Evolutionary conservation across 2,797 vertebrate species (phyloP).

Genomic region (Gallirallus australis): DNA sequence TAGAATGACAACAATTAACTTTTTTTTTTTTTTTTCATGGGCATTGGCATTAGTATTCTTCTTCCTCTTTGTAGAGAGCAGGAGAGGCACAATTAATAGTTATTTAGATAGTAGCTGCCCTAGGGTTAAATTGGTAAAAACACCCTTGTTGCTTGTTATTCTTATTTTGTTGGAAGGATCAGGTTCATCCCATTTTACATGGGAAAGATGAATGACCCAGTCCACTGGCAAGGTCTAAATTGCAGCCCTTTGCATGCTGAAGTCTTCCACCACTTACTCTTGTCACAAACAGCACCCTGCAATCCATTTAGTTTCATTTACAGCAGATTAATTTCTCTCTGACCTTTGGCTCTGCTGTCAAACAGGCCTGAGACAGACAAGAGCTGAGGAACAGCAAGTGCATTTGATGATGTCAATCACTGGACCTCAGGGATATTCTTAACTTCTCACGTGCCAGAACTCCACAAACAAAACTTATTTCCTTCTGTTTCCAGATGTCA

Average conservation of each 20-base stretch:
- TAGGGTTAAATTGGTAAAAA: constrained; percentile 57
- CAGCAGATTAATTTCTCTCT: constrained; percentile 72
- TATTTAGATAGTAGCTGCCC: constrained; percentile 51
- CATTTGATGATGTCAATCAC: constrained; percentile 60
- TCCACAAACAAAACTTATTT: neutral
- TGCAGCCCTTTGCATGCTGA: constrained; percentile 55
- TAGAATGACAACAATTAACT: neutral
- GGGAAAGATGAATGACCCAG: constrained; percentile 58
- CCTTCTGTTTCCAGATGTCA: neutral
- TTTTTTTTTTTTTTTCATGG: neutral
- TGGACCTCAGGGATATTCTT: neutral
- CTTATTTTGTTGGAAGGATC: constrained; percentile 52
- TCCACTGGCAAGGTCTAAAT: constrained; percentile 40
- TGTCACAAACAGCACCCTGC: constrained; percentile 56
- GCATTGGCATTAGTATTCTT: neutral
- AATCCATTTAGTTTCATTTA: constrained; percentile 75
- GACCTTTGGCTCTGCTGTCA: constrained; percentile 61
- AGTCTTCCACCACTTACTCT: constrained; percentile 52
- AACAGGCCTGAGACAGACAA: constrained; percentile 32
- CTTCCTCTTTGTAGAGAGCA: neutral
- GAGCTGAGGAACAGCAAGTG: constrained; percentile 28
- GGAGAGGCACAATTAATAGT: neutral
- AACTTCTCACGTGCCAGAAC: neutral
- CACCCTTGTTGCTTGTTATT: constrained; percentile 6
- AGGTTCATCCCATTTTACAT: constrained; percentile 48